phyloP scores from a whole-genome alignment of 2,888 invertebrate genomes.

The Druceiella hillmani region DNA sequence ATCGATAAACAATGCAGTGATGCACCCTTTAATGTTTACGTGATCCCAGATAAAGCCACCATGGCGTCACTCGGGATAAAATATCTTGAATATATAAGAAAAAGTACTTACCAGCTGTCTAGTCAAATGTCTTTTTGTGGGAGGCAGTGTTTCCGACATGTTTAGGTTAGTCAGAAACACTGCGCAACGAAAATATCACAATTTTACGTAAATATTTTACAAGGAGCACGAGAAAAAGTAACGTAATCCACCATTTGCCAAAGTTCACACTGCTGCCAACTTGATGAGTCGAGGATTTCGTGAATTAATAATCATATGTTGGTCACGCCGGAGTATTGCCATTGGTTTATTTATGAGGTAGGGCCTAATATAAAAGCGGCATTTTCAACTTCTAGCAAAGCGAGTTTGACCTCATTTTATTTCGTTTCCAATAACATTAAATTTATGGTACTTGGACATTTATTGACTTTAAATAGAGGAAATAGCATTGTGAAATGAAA shows the following conservation, averaged over 20 bases:
- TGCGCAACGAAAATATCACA: conserved; percentile 47
- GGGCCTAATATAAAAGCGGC: too few species aligned
- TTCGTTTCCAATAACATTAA: too few species aligned
- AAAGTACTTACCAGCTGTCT: conserved; percentile 56
- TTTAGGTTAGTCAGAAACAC: conserved; percentile 51
- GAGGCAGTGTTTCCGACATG: conserved; percentile 57
- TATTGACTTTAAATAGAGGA: too few species aligned
- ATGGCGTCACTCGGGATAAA: conserved; percentile 59
- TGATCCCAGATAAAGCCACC: conserved; percentile 59
- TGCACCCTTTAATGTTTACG: conserved; percentile 59
- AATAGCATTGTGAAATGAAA: too few species aligned
- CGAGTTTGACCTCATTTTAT: too few species aligned
- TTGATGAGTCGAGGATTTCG: conserved; percentile 40
- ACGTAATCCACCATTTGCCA: conserved; percentile 55
- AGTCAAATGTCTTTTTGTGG: conserved; percentile 53
- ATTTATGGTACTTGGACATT: too few species aligned
- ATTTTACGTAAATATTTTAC: conserved; percentile 57
- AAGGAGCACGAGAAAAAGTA: conserved; percentile 53
- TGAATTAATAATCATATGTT: conserved; percentile 33
- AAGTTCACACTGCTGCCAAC: conserved; percentile 51
- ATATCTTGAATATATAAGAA: too few species aligned
- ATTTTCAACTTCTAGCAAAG: too few species aligned
- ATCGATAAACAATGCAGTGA: conserved; percentile 54
- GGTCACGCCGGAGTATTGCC: conserved; percentile 32
- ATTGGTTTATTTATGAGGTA: conserved; percentile 42